phyloP scores from a whole-genome alignment of 2,797 vertebrate genomes.

The Spheniscus humboldti region DNA sequence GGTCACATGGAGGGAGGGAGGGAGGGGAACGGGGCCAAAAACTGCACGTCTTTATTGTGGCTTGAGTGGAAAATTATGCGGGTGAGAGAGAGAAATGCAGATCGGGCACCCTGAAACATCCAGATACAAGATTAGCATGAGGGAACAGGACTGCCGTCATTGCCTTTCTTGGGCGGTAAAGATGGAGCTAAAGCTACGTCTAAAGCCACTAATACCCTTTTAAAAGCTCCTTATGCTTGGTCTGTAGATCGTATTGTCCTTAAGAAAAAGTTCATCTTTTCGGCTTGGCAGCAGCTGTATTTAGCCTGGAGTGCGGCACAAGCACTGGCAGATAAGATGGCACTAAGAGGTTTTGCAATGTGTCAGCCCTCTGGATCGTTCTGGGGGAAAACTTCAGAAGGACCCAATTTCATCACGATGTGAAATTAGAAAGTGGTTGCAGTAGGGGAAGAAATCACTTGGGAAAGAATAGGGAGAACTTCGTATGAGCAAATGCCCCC shows the following conservation, averaged over 20 bases:
- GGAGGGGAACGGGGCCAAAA: not conserved
- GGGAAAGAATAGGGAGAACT: not conserved
- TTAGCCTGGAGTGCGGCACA: not conserved
- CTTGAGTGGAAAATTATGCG: not conserved
- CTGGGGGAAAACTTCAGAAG: not conserved
- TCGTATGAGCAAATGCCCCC: accelerated
- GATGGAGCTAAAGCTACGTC: not conserved
- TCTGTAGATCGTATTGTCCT: not conserved
- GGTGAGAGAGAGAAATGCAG: not conserved
- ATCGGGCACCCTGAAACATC: not conserved
- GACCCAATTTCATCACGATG: accelerated
- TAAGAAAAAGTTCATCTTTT: not conserved
- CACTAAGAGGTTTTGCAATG: not conserved
- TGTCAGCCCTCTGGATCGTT: not conserved
- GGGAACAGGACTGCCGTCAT: not conserved
- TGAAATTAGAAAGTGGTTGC: not conserved
- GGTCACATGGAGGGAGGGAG: not conserved
- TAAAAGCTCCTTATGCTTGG: not conserved
- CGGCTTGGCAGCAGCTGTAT: constrained; percentile 1
- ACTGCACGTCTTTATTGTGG: not conserved
- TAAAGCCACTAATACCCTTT: not conserved
- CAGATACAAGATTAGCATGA: accelerated
- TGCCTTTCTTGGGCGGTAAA: not conserved
- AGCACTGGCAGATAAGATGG: not conserved
- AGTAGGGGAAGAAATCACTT: not conserved